These are phyloP conservation scores for Lethrus apterus DNA, from an alignment of 1,140 invertebrate species.

Conservation along the genomic window DNA sequence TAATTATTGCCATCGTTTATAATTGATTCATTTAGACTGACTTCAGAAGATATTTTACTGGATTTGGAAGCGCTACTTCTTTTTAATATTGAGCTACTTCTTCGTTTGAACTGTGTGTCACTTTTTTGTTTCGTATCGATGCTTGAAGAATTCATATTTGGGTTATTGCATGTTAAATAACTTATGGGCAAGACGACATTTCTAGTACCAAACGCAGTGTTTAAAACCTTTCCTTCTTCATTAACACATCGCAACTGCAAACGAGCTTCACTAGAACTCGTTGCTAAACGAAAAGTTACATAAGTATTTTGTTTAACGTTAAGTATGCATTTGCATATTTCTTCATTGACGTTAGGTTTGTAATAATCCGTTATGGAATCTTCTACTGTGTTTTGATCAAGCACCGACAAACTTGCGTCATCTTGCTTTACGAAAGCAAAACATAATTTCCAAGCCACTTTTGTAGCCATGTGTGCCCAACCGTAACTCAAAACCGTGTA, in stretches of 20 bases:
- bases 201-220: constrained; percentile 17
- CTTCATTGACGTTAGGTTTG: constrained; percentile 26
- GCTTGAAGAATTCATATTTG: not conserved
- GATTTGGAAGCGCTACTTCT: not conserved
- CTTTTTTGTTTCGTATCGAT: not conserved
- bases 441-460: constrained; percentile 30
- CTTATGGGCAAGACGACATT: constrained; percentile 25
- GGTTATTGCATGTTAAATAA: constrained; percentile 3
- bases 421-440: constrained; percentile 1
- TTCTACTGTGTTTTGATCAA: constrained; percentile 21
- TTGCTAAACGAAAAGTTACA: constrained; percentile 25
- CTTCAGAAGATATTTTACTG: not conserved
- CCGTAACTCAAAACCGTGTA: constrained; percentile 40
- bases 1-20: constrained; percentile 2
- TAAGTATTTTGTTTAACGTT: constrained; percentile 4
- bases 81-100: not conserved
- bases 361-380: constrained; percentile 24
- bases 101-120: not conserved
- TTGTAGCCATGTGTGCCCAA: constrained; percentile 21
- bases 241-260: constrained; percentile 21
- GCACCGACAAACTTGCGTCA: constrained; percentile 11
- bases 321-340: constrained; percentile 25
- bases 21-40: not conserved
- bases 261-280: constrained; percentile 19
- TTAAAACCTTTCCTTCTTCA: constrained; percentile 11